Conservation (phyloP, 2,888 invertebrate genomes). For the Blera fallax region DNA sequence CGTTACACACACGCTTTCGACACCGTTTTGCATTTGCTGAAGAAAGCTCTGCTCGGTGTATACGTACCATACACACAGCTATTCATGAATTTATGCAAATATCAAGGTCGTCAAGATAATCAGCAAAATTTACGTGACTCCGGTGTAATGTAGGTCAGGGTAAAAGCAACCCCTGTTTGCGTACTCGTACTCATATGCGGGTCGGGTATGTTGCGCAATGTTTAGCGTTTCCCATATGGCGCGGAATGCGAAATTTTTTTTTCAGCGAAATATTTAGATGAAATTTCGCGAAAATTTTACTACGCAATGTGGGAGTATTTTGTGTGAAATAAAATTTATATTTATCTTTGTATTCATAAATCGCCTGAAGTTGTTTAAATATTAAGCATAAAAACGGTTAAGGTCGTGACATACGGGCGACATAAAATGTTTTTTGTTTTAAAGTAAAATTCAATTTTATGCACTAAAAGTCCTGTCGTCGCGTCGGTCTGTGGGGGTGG, state of each 20-base stretch:
- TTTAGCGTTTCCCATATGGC: not conserved
- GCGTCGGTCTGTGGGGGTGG: too few relatives aligned
- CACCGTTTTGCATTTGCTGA: not conserved
- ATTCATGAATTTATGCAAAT: constrained; percentile 61
- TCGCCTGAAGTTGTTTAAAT: not conserved
- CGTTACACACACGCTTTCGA: not conserved
- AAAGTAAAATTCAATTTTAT: too few relatives aligned
- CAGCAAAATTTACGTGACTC: constrained; percentile 61
- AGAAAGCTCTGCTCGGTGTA: not conserved
- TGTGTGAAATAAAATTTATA: not conserved
- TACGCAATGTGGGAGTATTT: not conserved
- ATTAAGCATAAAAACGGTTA: not conserved
- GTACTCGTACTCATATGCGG: constrained; percentile 31
- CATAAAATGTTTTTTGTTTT: too few relatives aligned
- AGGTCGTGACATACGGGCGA: not conserved
- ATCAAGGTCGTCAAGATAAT: constrained; percentile 68
- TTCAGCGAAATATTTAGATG: not conserved
- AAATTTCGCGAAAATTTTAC: not conserved
- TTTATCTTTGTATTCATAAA: not conserved
- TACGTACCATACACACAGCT: constrained; percentile 15
- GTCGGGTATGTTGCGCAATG: constrained; percentile 25
- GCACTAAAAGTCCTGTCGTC: too few relatives aligned
- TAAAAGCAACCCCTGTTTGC: constrained; percentile 24
- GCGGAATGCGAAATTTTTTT: not conserved
- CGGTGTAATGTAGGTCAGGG: constrained; percentile 64